A percentile compares a stretch with the other conserved stretches of the same genome.
These are phyloP conservation scores for Peromyscus polionotus DNA, from an alignment of 2,113 vertebrate genomes.

Conservation along the genomic window DNA sequence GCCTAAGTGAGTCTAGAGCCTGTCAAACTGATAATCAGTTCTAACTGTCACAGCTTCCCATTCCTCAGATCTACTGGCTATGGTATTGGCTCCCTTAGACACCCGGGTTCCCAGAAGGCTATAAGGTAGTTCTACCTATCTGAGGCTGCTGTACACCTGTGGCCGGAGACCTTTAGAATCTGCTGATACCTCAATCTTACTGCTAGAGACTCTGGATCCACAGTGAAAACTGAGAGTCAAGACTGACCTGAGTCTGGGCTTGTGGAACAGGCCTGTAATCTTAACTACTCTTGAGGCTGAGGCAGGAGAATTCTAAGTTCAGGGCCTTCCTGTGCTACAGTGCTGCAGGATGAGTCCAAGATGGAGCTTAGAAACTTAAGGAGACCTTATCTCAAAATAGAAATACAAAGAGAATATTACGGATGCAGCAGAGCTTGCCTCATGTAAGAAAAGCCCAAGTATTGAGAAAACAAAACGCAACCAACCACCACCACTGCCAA, in stretches of 20 bases:
- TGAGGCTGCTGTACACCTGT: neutral
- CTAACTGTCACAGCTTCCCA: neutral
- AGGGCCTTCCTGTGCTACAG: neutral
- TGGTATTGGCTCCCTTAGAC: neutral
- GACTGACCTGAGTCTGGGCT: neutral
- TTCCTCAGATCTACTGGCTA: neutral
- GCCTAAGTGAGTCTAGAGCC: neutral
- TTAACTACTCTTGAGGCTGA: neutral
- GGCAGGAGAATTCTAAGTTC: neutral
- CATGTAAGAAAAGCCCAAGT: neutral
- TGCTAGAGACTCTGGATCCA: neutral
- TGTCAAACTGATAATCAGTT: neutral
- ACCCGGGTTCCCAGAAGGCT: neutral
- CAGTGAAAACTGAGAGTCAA: slow-evolving; percentile 19
- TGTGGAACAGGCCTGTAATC: neutral
- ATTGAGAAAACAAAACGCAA: neutral
- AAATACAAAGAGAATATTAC: neutral
- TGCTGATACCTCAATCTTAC: neutral
- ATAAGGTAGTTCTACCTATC: neutral
- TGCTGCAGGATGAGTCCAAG: neutral
- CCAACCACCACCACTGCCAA: neutral
- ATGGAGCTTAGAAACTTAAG: neutral
- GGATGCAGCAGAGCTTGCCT: neutral
- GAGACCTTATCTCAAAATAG: neutral
- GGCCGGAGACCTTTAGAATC: neutral